Evolutionary conservation across 2,113 vertebrate genomes (phyloP).

Genomic region (Aythya baeri): DNA sequence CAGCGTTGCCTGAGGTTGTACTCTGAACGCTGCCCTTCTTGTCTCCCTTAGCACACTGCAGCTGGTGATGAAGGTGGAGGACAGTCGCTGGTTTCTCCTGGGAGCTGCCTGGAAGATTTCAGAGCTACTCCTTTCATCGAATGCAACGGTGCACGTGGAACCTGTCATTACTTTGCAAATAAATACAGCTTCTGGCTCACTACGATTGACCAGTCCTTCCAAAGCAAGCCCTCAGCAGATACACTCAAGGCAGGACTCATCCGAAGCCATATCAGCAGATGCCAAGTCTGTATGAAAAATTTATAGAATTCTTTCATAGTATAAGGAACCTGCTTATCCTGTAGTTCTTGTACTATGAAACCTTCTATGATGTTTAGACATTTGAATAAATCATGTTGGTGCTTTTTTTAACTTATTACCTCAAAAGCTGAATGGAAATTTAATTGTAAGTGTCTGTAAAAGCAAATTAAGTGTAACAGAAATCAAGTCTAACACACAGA

Average conservation of each 20-base stretch:
- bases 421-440: conserved; percentile 74
- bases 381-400: conserved; percentile 77
- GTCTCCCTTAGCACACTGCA: conserved; percentile 87
- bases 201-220: conserved; percentile 86
- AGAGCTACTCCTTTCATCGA: conserved; percentile 95
- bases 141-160: conserved; percentile 93
- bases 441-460: conserved; percentile 8
- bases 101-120: conserved; percentile 98
- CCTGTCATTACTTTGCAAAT: conserved; percentile 97
- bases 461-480: background rate
- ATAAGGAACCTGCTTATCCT: background rate
- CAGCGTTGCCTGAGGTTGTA: background rate
- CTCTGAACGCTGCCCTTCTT: conserved; percentile 1
- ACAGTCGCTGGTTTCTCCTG: conserved; percentile 94
- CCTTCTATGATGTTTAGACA: background rate
- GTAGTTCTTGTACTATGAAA: background rate
- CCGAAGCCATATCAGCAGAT: conserved; percentile 93
- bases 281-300: conserved; percentile 99
- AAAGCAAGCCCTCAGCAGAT: conserved; percentile 81
- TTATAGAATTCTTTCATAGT: conserved; percentile 77
- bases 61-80: conserved; percentile 95
- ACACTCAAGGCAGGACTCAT: conserved; percentile 96
- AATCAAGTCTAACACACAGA: background rate
- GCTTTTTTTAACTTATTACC: conserved; percentile 95
- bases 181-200: conserved; percentile 99